Evolutionary conservation across 2,113 vertebrate species (phyloP).

Genomic region (Aptenodytes forsteri): DNA sequence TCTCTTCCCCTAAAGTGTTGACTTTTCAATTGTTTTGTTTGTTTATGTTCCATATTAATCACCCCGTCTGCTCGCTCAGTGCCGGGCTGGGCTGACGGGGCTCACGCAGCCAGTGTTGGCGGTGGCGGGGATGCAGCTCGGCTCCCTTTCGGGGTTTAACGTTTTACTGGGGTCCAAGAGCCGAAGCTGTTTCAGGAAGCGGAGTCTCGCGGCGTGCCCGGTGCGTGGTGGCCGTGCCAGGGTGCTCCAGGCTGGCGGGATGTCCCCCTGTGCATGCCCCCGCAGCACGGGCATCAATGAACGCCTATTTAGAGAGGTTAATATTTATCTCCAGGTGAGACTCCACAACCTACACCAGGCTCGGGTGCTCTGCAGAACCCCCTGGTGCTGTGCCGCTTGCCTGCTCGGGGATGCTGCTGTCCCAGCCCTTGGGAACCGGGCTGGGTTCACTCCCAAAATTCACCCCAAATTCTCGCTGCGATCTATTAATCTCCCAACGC

Average conservation of each 20-base stretch:
- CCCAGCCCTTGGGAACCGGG: conserved; percentile 22
- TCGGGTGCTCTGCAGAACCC: conserved; percentile 15
- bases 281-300: accelerated
- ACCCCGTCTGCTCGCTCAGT: accelerated
- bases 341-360: background rate
- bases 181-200: accelerated
- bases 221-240: accelerated
- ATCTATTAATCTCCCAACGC: background rate
- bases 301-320: accelerated
- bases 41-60: background rate
- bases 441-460: background rate
- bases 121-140: accelerated
- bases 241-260: background rate
- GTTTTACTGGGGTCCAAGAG: accelerated
- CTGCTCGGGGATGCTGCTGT: background rate
- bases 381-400: conserved; percentile 10
- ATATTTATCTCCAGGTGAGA: background rate
- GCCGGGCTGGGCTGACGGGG: background rate
- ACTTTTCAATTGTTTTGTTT: background rate
- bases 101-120: background rate
- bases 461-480: background rate
- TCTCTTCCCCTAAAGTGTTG: conserved; percentile 4
- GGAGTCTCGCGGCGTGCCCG: accelerated
- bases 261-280: accelerated
- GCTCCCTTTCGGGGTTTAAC: background rate